Base-by-base conservation (phyloP, 2,113 vertebrate species). In the Indicator indicator region DNA sequence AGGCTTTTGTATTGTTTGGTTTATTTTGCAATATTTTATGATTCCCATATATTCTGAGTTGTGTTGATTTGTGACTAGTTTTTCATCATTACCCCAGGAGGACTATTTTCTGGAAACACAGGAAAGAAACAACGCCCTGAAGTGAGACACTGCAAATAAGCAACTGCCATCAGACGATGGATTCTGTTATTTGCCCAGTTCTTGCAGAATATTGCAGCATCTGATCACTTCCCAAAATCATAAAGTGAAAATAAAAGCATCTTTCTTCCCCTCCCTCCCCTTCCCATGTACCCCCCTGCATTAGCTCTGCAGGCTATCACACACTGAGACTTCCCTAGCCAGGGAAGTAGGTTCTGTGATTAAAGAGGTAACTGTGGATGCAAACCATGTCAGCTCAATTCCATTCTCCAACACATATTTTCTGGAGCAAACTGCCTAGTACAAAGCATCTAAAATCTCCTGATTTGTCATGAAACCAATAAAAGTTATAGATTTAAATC, bases 21-120 rank as follows among this genome's bases (percentile, higher is more conserved):
- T 94, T 86, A 74, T 95, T 95, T 88, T 91, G 85, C 76, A 94
- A 75, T 96, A 86, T 93, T 96, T 95, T 81, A 90, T 86, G 70
- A 88, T 84, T 91, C 83, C 93, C 85, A 63, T 82, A 27, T 81
- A 94, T 78, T 93, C 80, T 27, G 67, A 82, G 69, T 17, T 75
- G 86, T 92, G 96, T 55, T 93, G 94, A 94, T 94, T 93, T 95
- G 94, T 93, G 65, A 88, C 90, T 72, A 72, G 65, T 78, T 94
- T 97, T 91, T 91, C 89, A 86, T 94, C 76, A 16, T 62, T 82
- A 73, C 59, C 59, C 88, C 3, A 12, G n/a, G 86, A 93, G 88
- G 92, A 81, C 75, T 94, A 79, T 95, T 78, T 88, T 88, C 72
- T 93, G 88, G 83, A 84, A 94, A 81, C 36, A 54, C 36, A 59